phyloP scores from a whole-genome alignment of 2,113 vertebrate genomes.

The Hippocampus abdominalis region DNA sequence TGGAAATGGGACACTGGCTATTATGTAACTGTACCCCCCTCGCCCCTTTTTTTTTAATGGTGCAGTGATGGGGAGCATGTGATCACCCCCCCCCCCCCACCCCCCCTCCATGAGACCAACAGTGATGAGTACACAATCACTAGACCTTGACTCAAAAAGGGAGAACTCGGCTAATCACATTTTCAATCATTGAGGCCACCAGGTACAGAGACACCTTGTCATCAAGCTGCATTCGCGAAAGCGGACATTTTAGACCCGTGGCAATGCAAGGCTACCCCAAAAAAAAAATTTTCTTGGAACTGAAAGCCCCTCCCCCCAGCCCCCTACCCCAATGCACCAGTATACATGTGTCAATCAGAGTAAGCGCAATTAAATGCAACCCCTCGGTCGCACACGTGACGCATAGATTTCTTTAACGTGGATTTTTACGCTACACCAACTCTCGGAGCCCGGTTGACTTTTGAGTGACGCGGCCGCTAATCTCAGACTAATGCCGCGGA shows the following conservation, averaged over 20 bases:
- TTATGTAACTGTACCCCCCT: slow-evolving; percentile 52
- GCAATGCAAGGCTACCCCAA: neutral
- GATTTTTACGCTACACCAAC: slow-evolving; percentile 1
- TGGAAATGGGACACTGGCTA: slow-evolving; percentile 45
- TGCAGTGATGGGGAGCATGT: slow-evolving; percentile 14
- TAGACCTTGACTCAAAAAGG: slow-evolving; percentile 13
- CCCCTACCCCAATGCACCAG: neutral
- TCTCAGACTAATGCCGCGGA: slow-evolving; percentile 29
- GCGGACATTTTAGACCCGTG: too few relatives aligned
- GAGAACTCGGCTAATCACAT: slow-evolving; percentile 13
- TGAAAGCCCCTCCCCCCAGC: too few relatives aligned
- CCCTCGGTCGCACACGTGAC: neutral
- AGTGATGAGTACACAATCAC: slow-evolving; percentile 20
- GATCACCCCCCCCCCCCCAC: slow-evolving; percentile 1
- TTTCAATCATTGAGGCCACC: slow-evolving; percentile 5
- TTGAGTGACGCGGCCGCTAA: slow-evolving; percentile 50
- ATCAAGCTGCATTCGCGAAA: neutral
- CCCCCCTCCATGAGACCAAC: neutral
- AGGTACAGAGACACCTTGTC: neutral
- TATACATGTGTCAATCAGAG: neutral
- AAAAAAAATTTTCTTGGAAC: neutral
- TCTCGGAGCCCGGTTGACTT: slow-evolving; percentile 5
- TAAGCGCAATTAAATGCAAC: neutral
- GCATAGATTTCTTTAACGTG: neutral
- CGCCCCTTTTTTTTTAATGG: neutral